Conservation (phyloP, 2,113 vertebrate species). For the Mormyrus lacerda region DNA sequence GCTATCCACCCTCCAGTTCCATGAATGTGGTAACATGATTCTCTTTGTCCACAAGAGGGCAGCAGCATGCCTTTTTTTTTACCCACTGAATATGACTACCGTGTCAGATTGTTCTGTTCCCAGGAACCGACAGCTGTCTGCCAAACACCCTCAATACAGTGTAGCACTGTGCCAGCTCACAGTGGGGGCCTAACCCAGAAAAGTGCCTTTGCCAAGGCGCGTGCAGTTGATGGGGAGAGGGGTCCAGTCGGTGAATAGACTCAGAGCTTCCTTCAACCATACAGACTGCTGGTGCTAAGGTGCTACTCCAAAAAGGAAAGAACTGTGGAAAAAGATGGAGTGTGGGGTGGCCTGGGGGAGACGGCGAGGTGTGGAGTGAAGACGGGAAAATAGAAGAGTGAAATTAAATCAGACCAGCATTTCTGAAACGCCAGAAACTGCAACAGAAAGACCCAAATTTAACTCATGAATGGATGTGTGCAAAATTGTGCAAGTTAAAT, state of each 20-base stretch:
- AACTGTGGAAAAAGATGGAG: neutral
- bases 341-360: neutral
- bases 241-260: neutral
- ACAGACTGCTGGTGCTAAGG: neutral
- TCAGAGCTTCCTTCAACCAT: neutral
- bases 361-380: neutral
- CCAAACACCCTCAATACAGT: neutral
- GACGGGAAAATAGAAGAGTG: neutral
- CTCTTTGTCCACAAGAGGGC: neutral
- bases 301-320: neutral
- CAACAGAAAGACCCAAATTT: neutral
- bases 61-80: neutral
- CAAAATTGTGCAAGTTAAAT: neutral
- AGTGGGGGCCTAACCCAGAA: constrained; percentile 2
- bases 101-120: neutral
- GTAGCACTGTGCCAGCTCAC: neutral
- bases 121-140: neutral
- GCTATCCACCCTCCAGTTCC: neutral
- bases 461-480: neutral
- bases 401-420: neutral
- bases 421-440: neutral
- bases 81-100: neutral
- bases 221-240: neutral
- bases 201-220: neutral
- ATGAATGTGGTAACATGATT: neutral